Percentiles rank a stretch among this genome's conserved stretches.
Conservation (phyloP, 2,888 invertebrate species). For the Tuta absoluta region DNA sequence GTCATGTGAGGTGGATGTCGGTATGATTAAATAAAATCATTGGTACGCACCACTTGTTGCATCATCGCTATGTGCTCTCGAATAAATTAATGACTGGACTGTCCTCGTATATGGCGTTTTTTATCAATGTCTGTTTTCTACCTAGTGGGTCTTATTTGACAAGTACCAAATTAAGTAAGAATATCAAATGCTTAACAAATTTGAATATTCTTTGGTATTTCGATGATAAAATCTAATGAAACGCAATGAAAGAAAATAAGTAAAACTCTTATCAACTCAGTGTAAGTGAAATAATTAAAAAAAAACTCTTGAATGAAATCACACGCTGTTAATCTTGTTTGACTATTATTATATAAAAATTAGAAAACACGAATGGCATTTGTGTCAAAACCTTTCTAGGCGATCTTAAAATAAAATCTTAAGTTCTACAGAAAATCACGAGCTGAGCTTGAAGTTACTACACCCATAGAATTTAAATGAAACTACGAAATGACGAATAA, state of each 20-base stretch:
- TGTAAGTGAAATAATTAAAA: background rate
- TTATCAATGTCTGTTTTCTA: background rate
- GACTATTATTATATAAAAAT: background rate
- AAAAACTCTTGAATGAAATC: background rate
- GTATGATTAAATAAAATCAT: conserved; percentile 47
- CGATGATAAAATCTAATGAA: no score
- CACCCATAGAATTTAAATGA: conserved; percentile 43
- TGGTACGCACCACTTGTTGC: conserved; percentile 43
- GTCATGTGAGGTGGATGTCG: conserved; percentile 37
- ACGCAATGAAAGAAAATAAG: no score
- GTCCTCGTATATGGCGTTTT: background rate
- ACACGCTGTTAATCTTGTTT: no score
- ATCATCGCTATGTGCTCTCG: conserved; percentile 19
- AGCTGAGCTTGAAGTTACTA: conserved; percentile 39
- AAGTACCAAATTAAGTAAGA: no score
- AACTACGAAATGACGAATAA: background rate
- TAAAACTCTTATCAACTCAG: background rate
- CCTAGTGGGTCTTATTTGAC: background rate
- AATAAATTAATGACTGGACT: conserved; percentile 16
- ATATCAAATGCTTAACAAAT: no score
- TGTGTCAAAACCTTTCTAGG: background rate
- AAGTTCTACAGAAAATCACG: conserved; percentile 9
- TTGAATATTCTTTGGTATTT: no score
- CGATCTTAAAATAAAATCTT: background rate
- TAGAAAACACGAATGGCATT: background rate